phyloP scores from a whole-genome alignment of 2,113 vertebrate genomes.

The Taxidea taxus region DNA sequence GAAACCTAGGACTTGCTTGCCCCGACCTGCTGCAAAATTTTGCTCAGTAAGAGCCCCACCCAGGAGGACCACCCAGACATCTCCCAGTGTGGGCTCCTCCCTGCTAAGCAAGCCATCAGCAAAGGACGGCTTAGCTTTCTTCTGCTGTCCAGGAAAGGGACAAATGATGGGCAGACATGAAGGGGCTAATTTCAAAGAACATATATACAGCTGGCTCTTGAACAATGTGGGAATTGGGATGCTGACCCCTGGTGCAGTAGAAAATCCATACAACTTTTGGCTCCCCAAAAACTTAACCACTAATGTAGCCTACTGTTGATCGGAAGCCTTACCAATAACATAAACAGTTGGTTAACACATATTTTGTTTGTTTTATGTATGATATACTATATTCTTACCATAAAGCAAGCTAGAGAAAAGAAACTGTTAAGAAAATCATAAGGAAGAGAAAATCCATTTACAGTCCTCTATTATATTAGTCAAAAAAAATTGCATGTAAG shows the following conservation, averaged over 20 bases:
- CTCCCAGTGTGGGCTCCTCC: neutral
- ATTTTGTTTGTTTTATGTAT: neutral
- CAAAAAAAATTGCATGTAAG: neutral
- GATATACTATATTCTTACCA: neutral
- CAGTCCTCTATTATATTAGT: neutral
- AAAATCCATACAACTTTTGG: neutral
- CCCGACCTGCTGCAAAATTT: neutral
- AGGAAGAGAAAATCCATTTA: neutral
- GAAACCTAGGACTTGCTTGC: accelerated
- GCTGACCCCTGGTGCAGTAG: neutral
- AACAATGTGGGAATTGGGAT: neutral
- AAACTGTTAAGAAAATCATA: neutral
- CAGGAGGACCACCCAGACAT: neutral
- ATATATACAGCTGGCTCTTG: neutral
- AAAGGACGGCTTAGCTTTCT: neutral
- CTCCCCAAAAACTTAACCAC: neutral
- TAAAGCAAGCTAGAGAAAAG: neutral
- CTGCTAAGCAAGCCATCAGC: neutral
- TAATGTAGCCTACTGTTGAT: neutral
- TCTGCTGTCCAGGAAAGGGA: neutral
- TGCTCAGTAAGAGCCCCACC: neutral
- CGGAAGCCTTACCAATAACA: neutral
- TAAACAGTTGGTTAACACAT: neutral
- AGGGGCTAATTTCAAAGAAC: neutral
- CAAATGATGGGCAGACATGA: neutral